phyloP scores from a whole-genome alignment of 2,797 vertebrate species.

The Paguma larvata region DNA sequence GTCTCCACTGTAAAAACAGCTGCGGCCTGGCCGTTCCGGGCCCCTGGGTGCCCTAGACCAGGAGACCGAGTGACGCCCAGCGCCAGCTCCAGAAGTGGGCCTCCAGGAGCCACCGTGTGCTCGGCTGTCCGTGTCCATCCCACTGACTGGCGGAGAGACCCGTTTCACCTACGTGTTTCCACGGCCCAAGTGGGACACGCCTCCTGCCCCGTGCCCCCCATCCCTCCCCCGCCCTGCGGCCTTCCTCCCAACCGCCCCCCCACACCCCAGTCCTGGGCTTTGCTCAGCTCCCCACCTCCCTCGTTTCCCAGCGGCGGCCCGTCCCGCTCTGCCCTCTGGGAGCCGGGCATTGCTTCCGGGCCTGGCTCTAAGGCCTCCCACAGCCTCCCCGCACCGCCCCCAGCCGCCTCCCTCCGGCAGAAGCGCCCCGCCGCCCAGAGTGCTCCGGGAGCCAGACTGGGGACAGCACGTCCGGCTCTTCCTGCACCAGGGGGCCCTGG shows the following conservation, averaged over 20 bases:
- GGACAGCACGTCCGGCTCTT: neutral
- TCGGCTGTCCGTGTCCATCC: neutral
- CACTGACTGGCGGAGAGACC: neutral
- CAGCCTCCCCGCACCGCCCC: too few relatives aligned
- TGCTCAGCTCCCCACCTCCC: neutral
- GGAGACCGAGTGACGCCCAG: neutral
- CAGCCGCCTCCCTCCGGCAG: fast-evolving
- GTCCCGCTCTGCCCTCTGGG: neutral
- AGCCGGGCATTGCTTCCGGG: neutral
- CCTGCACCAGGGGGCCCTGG: fast-evolving
- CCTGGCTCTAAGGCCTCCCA: fast-evolving
- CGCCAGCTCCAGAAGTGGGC: too few relatives aligned
- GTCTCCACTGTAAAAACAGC: neutral
- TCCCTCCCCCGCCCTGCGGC: neutral
- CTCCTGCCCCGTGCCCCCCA: fast-evolving
- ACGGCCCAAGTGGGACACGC: fast-evolving
- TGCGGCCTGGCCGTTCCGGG: neutral
- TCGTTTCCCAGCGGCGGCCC: too few relatives aligned
- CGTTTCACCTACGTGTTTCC: fast-evolving
- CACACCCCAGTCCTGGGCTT: too few relatives aligned
- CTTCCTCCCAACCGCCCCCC: neutral
- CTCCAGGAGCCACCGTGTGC: neutral
- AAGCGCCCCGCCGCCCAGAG: fast-evolving
- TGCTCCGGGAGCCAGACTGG: fast-evolving
- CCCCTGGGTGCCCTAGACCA: neutral